phyloP scores from a whole-genome alignment of 2,888 invertebrate genomes.

The Eilema depressum region DNA sequence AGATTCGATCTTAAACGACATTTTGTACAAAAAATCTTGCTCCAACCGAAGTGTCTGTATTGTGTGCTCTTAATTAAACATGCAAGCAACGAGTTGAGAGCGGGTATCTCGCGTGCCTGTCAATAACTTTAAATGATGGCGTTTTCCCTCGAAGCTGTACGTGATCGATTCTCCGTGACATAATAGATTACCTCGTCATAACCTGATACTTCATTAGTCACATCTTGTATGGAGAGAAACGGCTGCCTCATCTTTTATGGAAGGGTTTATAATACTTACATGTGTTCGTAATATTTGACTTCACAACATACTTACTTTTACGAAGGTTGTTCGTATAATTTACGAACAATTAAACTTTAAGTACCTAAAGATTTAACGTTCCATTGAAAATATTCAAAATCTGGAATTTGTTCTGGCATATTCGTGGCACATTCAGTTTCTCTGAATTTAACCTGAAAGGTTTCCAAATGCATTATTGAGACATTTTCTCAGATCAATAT shows the following conservation, averaged over 20 bases:
- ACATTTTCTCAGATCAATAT: constrained; percentile 19
- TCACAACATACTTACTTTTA: constrained; percentile 8
- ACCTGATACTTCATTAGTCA: constrained; percentile 31
- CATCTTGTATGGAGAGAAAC: constrained; percentile 16
- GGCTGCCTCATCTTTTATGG: constrained; percentile 15
- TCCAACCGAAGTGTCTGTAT: neutral
- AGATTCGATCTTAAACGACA: too few species aligned
- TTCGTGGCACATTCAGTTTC: constrained; percentile 12
- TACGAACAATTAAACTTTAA: neutral
- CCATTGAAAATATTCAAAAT: neutral
- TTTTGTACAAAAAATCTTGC: neutral
- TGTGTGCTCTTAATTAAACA: neutral
- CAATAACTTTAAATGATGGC: constrained; percentile 18
- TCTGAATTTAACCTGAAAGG: neutral
- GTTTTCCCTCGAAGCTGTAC: constrained; percentile 16
- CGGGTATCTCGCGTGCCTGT: neutral
- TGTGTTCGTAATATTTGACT: constrained; percentile 19
- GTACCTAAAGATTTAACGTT: neutral
- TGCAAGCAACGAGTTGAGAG: neutral
- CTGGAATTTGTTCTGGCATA: neutral
- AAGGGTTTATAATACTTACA: constrained; percentile 10
- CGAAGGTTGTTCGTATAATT: neutral
- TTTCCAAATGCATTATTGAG: constrained; percentile 11
- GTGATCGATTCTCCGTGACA: constrained; percentile 23
- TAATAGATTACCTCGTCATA: constrained; percentile 26